Evolutionary conservation across 2,888 invertebrate genomes (phyloP).

Genomic region (Dynastes grantii): DNA sequence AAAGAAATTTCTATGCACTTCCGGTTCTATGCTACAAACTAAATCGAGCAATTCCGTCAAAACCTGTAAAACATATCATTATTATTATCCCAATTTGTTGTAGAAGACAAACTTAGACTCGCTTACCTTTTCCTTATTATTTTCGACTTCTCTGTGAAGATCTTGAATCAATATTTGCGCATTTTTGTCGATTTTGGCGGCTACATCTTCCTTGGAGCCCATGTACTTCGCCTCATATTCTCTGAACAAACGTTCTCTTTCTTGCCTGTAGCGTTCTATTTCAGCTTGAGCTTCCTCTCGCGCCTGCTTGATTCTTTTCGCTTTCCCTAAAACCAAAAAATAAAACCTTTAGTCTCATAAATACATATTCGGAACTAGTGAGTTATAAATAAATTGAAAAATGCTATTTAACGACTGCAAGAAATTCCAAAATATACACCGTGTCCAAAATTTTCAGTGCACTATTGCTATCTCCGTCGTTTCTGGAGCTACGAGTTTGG

Average conservation of each 20-base stretch:
- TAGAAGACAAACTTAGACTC: background rate
- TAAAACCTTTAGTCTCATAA: too few relatives aligned
- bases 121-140: slow-evolving; percentile 65
- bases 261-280: slow-evolving; percentile 67
- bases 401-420: too few relatives aligned
- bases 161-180: slow-evolving; percentile 64
- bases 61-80: slow-evolving; percentile 62
- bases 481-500: too few relatives aligned
- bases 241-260: slow-evolving; percentile 66
- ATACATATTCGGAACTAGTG: too few relatives aligned
- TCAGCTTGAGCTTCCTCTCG: slow-evolving; percentile 68
- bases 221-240: slow-evolving; percentile 68
- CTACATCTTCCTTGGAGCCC: slow-evolving; percentile 68
- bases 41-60: slow-evolving; percentile 64
- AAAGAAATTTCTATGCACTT: slow-evolving; percentile 66
- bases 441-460: too few relatives aligned
- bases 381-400: too few relatives aligned
- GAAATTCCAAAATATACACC: too few relatives aligned
- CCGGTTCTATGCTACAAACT: slow-evolving; percentile 63
- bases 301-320: slow-evolving; percentile 68
- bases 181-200: slow-evolving; percentile 67
- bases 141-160: slow-evolving; percentile 63
- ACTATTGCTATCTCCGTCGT: too few relatives aligned
- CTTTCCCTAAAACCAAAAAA: slow-evolving; percentile 63
- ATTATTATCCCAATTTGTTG: slow-evolving; percentile 5